A percentile compares a stretch with the other conserved stretches of the same genome.
phyloP scores from a whole-genome alignment of 1,140 invertebrate genomes.

The Ceratoteleas bidentatus region DNA sequence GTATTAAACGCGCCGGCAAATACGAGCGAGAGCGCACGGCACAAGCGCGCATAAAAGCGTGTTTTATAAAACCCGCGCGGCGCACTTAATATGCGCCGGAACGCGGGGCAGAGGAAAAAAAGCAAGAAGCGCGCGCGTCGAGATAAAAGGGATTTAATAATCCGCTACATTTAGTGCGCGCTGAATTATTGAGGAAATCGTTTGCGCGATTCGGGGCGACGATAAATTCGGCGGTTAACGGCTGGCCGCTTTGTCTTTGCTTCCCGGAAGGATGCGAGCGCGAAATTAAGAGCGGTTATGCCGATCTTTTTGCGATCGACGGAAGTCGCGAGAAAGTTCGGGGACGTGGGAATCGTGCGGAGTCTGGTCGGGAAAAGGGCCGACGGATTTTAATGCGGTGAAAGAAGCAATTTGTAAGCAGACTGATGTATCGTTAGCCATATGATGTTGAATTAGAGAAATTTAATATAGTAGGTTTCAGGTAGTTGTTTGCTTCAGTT shows the following conservation, averaged over 20 bases:
- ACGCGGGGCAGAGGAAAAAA: constrained; percentile 6
- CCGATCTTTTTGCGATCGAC: neutral
- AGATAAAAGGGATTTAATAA: constrained; percentile 59
- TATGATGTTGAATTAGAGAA: too few species aligned
- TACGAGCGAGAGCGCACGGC: constrained; percentile 41
- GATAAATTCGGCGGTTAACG: constrained; percentile 42
- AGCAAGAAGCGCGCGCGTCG: constrained; percentile 25
- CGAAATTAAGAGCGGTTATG: neutral
- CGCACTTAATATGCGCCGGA: constrained; percentile 34
- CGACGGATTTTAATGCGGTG: too few species aligned
- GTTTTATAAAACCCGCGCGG: constrained; percentile 55
- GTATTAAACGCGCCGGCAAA: constrained; percentile 65
- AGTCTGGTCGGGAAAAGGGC: too few species aligned
- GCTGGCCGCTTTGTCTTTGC: constrained; percentile 26
- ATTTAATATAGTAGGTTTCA: too few species aligned
- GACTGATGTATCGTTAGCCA: too few species aligned
- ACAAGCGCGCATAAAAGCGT: constrained; percentile 61
- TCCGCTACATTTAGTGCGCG: constrained; percentile 42
- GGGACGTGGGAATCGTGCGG: too few species aligned
- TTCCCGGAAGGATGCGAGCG: constrained; percentile 5
- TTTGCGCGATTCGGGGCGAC: constrained; percentile 36
- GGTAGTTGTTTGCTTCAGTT: too few species aligned
- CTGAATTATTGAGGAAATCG: constrained; percentile 52
- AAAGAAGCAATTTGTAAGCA: too few species aligned
- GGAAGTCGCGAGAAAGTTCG: too few species aligned